Evolutionary conservation across 1,140 invertebrate species (phyloP), one percentile per base, ranked within the genome.

Genomic region (Drosophila varians): DNA sequence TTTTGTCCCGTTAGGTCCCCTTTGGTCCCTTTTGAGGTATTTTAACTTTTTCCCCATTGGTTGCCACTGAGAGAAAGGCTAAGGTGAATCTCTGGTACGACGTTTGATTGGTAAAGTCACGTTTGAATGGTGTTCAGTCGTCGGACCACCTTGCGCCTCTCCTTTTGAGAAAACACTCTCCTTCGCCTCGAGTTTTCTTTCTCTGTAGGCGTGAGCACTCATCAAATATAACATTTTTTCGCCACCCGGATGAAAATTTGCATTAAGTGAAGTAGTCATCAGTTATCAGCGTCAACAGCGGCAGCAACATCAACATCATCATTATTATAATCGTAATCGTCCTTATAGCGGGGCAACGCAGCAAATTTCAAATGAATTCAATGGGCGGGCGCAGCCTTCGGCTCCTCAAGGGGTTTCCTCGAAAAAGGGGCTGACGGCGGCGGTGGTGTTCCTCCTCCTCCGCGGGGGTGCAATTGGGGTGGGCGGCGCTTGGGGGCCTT

Each of bases 261-360:
- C 82, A 87, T 87, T 87, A 87, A 82, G 83, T 87, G 82, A 87
- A 87, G 82, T 87, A 87, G 82, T 87, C 82, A 87, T 87, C 82
- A 87, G 82, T 75, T 82, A 77, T 86, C 80, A 69, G 66, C 71
- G 73, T 68, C 71, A 61, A 25, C 74, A 69, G 19, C 60, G 65
- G 66, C 71, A 70, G 64, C 71, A 61, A 25, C 74, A 69, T 16
- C 60, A 47, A 7, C 71, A 68, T 69, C 62, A 48, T 53, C 58
- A 18, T 57, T 38, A 56, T 57, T 42, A 72, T 28, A 47, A 66
- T 54, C 56, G 38, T 12, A 19, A 48, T 46, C 45, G 16, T n/a
- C 47, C 21, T 25, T 48, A 16, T 61, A 23, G 68, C 31, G 56
- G 57, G 38, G 40, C 47, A 47, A 60, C 55, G 64, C 61, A 68